phyloP scores from a whole-genome alignment of 2,113 vertebrate genomes.

The Pomatorhinus ruficollis region DNA sequence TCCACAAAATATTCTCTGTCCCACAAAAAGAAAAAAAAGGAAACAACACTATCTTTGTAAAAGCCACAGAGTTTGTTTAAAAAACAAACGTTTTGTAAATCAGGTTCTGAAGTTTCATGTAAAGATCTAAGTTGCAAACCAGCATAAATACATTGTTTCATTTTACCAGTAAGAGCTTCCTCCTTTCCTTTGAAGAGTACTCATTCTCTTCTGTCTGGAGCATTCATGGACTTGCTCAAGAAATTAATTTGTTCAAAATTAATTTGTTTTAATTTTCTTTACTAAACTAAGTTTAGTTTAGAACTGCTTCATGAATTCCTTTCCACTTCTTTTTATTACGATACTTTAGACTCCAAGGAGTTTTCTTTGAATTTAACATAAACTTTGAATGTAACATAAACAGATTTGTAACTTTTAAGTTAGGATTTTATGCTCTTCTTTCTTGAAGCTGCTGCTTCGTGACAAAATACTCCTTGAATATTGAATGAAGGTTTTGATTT shows the following conservation, averaged over 20 bases:
- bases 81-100: not conserved
- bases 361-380: not conserved
- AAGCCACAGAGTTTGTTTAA: not conserved
- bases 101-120: not conserved
- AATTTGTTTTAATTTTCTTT: not conserved
- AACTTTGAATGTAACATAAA: not conserved
- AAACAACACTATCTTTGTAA: not conserved
- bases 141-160: not conserved
- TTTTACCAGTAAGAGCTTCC: not conserved
- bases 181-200: not conserved
- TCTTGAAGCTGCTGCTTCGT: not conserved
- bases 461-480: not conserved
- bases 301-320: not conserved
- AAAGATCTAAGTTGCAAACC: not conserved
- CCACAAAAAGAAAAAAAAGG: not conserved
- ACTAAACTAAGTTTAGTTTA: not conserved
- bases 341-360: not conserved
- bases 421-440: not conserved
- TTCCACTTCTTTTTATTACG: not conserved
- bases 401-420: not conserved
- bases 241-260: not conserved
- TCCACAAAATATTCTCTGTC: too few relatives aligned
- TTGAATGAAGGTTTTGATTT: not conserved
- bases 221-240: not conserved
- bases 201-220: not conserved